These are phyloP conservation scores for Cheilosia scutellata DNA, from an alignment of 2,888 invertebrate species.

Conservation along the genomic window DNA sequence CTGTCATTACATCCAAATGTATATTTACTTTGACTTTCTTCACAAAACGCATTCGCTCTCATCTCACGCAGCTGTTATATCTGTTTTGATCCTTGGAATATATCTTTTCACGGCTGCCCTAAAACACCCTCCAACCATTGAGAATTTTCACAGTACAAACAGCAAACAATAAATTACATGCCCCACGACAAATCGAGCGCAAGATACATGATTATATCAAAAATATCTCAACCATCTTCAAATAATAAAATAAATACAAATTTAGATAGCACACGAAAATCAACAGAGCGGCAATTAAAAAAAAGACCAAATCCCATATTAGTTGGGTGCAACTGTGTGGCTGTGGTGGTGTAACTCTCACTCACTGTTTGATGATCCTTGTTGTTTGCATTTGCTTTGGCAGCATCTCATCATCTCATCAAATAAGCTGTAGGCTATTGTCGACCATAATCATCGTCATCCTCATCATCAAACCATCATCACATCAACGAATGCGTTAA, in stretches of 20 bases:
- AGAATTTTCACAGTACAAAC: slow-evolving; percentile 1
- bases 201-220: slow-evolving; percentile 67
- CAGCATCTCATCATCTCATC: slow-evolving; percentile 69
- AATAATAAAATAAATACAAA: slow-evolving; percentile 67
- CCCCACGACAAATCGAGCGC: slow-evolving; percentile 70
- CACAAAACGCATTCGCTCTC: slow-evolving; percentile 27
- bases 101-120: slow-evolving; percentile 11
- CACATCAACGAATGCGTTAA: slow-evolving; percentile 70
- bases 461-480: slow-evolving; percentile 61
- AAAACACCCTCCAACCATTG: slow-evolving; percentile 61
- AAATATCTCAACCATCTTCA: slow-evolving; percentile 51
- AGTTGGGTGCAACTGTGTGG: slow-evolving; percentile 40
- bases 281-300: slow-evolving; percentile 57
- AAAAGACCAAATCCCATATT: slow-evolving; percentile 53
- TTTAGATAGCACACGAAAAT: slow-evolving; percentile 37
- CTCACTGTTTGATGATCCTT: slow-evolving; percentile 60
- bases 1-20: slow-evolving; percentile 18
- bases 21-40: slow-evolving; percentile 49
- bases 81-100: slow-evolving; percentile 33
- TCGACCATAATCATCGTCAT: slow-evolving; percentile 61
- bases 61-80: slow-evolving; percentile 51
- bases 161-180: slow-evolving; percentile 59
- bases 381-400: slow-evolving; percentile 52
- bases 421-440: slow-evolving; percentile 68
- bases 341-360: slow-evolving; percentile 28